Conservation (phyloP, 2,797 vertebrate species). For the Lepilemur septentrionalis region DNA sequence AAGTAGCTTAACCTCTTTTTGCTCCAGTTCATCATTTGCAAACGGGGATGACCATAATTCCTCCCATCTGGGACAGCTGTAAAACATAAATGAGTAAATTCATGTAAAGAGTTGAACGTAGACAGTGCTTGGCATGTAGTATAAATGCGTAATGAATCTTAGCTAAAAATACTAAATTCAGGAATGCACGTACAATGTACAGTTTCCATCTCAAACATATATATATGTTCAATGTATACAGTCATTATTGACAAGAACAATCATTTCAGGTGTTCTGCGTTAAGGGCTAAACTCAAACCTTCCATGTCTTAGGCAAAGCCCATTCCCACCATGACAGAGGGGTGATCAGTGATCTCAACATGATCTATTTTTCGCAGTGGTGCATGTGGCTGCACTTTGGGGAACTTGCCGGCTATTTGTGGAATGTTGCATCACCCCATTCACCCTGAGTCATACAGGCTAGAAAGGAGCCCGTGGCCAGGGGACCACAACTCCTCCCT, state of each 20-base stretch:
- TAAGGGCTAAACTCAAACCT: background rate
- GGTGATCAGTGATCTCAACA: background rate
- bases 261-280: background rate
- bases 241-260: background rate
- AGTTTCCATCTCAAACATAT: background rate
- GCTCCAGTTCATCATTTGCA: background rate
- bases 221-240: fast-evolving
- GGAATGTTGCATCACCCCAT: background rate
- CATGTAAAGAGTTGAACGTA: background rate
- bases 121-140: background rate
- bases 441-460: slow-evolving; percentile 10
- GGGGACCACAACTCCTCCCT: background rate
- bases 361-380: background rate
- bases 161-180: background rate
- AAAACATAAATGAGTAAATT: background rate
- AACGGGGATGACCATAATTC: background rate
- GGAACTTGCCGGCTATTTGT: slow-evolving; percentile 38
- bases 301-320: background rate
- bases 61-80: background rate
- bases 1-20: background rate
- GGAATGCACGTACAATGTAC: background rate
- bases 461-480: background rate
- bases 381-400: background rate
- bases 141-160: background rate
- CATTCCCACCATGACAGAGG: background rate